These are phyloP conservation scores for Taphrorychus bicolor DNA, from an alignment of 2,888 invertebrate species.

Conservation along the genomic window DNA sequence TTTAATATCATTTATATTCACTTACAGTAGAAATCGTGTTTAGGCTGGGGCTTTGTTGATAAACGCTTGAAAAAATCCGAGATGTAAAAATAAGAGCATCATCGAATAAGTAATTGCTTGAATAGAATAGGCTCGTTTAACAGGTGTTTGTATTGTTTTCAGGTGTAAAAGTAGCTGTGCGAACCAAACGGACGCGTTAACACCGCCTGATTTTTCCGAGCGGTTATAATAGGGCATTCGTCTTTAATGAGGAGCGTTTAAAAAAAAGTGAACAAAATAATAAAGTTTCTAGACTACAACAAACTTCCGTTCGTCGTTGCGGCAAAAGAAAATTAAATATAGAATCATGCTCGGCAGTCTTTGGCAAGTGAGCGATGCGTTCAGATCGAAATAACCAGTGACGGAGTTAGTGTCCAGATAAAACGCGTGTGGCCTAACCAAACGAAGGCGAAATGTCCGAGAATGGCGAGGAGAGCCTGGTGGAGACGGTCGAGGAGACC, in stretches of 20 bases:
- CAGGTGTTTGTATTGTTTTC: neutral
- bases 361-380: conserved; percentile 42
- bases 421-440: conserved; percentile 35
- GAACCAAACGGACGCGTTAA: neutral
- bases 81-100: too few species aligned
- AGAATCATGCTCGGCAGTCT: conserved; percentile 45
- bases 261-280: conserved; percentile 14
- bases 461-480: conserved; percentile 59
- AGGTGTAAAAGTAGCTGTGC: neutral
- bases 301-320: conserved; percentile 48
- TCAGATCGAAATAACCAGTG: conserved; percentile 41
- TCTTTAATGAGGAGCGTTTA: conserved; percentile 5
- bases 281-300: conserved; percentile 41
- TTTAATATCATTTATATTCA: too few species aligned
- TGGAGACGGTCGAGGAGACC: conserved; percentile 74
- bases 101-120: neutral
- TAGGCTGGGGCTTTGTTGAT: too few species aligned
- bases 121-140: neutral
- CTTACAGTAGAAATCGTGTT: too few species aligned
- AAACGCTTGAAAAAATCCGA: too few species aligned
- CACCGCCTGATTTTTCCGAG: too few species aligned
- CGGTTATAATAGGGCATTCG: neutral
- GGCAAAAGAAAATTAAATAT: conserved; percentile 52
- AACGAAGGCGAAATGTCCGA: conserved; percentile 36
- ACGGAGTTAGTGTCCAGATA: conserved; percentile 37